Conservation (phyloP, 1,140 invertebrate genomes). For the Sycobia sp. region DNA sequence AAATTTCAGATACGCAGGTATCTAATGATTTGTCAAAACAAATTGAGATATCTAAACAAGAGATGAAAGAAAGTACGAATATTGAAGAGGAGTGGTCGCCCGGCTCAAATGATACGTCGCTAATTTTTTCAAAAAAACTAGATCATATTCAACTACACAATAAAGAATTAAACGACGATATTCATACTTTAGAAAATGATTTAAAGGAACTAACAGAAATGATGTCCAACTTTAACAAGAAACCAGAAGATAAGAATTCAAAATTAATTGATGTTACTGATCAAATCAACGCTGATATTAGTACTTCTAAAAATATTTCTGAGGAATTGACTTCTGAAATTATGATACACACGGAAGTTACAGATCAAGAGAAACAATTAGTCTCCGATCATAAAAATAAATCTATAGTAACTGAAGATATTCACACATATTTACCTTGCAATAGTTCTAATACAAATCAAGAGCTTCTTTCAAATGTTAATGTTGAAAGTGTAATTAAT, state of each 20-base stretch:
- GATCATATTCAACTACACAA: slow-evolving; percentile 52
- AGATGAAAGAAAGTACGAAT: neutral
- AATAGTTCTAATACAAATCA: too few species aligned
- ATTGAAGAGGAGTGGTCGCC: slow-evolving; percentile 8
- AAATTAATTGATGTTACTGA: neutral
- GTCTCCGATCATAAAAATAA: slow-evolving; percentile 46
- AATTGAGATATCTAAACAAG: neutral
- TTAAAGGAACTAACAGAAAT: slow-evolving; percentile 54
- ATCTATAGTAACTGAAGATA: slow-evolving; percentile 7
- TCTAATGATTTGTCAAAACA: neutral
- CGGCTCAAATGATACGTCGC: slow-evolving; percentile 17
- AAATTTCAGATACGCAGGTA: neutral
- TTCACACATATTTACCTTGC: neutral
- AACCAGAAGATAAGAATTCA: slow-evolving; percentile 45
- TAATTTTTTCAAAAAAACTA: slow-evolving; percentile 44
- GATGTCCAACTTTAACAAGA: slow-evolving; percentile 55
- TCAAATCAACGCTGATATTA: neutral
- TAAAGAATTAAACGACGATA: slow-evolving; percentile 55
- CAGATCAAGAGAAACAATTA: slow-evolving; percentile 16
- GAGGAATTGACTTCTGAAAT: slow-evolving; percentile 40
- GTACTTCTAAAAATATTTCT: slow-evolving; percentile 49
- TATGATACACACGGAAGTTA: neutral
- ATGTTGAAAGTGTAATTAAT: neutral
- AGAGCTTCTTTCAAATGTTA: too few species aligned
- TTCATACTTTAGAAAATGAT: slow-evolving; percentile 55